Evolutionary conservation across 2,797 vertebrate species (phyloP).

Genomic region (Acropternis orthonyx): DNA sequence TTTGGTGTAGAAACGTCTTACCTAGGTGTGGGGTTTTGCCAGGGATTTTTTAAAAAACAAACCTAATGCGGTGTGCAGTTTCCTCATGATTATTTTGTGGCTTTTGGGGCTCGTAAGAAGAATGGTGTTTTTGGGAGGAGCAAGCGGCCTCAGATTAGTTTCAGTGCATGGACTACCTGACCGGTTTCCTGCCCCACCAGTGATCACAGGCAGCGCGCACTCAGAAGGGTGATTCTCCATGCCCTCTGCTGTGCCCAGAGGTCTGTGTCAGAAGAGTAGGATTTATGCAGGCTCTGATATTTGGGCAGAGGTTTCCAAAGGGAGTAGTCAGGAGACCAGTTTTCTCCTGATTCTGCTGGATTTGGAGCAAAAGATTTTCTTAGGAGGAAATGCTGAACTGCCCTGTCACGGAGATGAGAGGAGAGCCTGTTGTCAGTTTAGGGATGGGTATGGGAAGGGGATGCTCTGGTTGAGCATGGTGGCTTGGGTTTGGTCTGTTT

Average conservation of each 20-base stretch:
- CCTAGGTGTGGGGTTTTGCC: neutral
- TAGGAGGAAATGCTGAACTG: neutral
- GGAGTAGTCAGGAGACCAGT: neutral
- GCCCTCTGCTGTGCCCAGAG: neutral
- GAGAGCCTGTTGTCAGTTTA: neutral
- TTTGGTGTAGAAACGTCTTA: neutral
- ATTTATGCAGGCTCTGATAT: neutral
- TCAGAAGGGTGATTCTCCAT: neutral
- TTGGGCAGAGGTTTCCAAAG: neutral
- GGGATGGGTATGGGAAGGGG: neutral
- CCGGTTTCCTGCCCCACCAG: neutral
- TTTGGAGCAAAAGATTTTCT: neutral
- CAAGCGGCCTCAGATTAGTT: neutral
- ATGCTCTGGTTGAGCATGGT: neutral
- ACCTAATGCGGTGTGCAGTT: neutral
- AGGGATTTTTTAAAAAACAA: neutral
- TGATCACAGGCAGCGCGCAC: rapidly evolving
- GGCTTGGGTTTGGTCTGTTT: neutral
- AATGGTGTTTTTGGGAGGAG: neutral
- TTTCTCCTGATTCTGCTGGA: neutral
- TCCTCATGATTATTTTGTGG: neutral
- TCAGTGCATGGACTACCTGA: rapidly evolving
- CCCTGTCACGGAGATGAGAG: neutral
- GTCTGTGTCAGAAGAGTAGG: neutral
- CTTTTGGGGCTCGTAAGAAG: neutral